A percentile compares a stretch with the other conserved stretches of the same genome.
These are phyloP conservation scores for Syngnathus rostellatus DNA, from an alignment of 2,797 vertebrate genomes.

Conservation along the genomic window DNA sequence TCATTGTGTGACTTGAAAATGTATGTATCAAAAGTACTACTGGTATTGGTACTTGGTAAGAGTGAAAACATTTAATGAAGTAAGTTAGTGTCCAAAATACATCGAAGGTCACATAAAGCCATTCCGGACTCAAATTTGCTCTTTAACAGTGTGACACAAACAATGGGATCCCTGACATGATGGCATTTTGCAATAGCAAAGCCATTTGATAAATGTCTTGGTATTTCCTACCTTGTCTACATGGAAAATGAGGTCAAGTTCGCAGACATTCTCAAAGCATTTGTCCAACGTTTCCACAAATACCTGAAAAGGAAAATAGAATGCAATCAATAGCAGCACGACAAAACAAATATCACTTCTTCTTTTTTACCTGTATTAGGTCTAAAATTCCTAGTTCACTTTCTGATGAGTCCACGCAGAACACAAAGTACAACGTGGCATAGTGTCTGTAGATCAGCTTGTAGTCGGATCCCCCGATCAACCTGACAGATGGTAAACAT, in stretches of 20 bases:
- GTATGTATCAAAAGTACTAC: no score
- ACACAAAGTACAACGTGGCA: slow-evolving; percentile 96
- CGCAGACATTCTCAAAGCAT: slow-evolving; percentile 99
- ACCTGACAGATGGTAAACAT: slow-evolving; percentile 50
- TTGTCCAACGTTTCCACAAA: slow-evolving; percentile 99
- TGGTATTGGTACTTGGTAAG: no score
- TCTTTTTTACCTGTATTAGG: slow-evolving; percentile 86
- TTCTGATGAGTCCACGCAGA: slow-evolving; percentile 97
- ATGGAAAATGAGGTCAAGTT: slow-evolving; percentile 98
- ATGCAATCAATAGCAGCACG: neutral
- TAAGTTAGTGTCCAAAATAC: no score
- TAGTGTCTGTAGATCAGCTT: slow-evolving; percentile 98
- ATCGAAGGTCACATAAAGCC: no score
- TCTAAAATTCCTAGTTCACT: slow-evolving; percentile 98
- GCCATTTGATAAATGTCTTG: neutral
- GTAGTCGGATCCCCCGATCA: slow-evolving; percentile 97
- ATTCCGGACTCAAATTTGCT: no score
- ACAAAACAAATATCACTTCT: neutral
- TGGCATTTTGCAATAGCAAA: neutral
- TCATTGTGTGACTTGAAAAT: no score
- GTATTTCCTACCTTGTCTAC: slow-evolving; percentile 85
- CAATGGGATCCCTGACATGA: neutral
- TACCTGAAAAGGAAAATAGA: slow-evolving; percentile 66
- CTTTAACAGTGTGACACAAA: no score
- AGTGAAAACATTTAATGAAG: no score